Conservation (phyloP, 2,797 vertebrate species). For the Lithobates sylvaticus region DNA sequence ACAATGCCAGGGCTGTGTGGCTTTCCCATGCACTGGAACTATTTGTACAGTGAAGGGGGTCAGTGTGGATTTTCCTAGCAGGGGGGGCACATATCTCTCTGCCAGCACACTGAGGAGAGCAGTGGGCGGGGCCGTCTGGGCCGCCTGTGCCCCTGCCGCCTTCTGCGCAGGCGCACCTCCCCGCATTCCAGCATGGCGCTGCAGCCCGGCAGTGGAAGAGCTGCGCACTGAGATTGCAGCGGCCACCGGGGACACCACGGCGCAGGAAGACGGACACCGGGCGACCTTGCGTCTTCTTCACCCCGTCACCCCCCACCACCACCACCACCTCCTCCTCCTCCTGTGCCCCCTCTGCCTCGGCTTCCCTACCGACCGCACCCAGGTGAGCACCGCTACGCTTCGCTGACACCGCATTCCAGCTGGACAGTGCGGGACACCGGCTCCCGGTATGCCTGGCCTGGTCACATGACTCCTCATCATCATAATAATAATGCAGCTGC, state of each 20-base stretch:
- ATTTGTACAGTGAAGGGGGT: slow-evolving; percentile 31
- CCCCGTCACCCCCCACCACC: not conserved
- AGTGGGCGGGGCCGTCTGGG: slow-evolving; percentile 44
- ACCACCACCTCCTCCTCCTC: not conserved
- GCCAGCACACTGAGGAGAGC: not conserved
- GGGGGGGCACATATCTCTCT: not conserved
- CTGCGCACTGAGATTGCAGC: slow-evolving; percentile 63
- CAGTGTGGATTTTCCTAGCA: not conserved
- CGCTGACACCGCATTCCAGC: not conserved
- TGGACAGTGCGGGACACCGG: not conserved
- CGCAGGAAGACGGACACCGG: slow-evolving; percentile 29
- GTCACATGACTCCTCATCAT: too few relatives aligned
- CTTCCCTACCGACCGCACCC: slow-evolving; percentile 5
- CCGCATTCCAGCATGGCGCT: slow-evolving; percentile 71
- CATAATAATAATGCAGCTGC: too few relatives aligned
- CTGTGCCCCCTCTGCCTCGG: not conserved
- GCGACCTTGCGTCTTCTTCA: not conserved
- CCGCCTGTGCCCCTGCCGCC: not conserved
- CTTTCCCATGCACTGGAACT: slow-evolving; percentile 24
- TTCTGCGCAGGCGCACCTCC: slow-evolving; percentile 64
- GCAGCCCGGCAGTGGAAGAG: slow-evolving; percentile 61
- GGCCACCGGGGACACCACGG: slow-evolving; percentile 50
- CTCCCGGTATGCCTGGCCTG: not conserved
- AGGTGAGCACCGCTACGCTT: slow-evolving; percentile 22
- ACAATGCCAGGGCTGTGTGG: slow-evolving; percentile 37